Evolutionary conservation across 2,797 vertebrate genomes (phyloP), one percentile per base, ranked within the genome.

Genomic region (Zonotrichia albicollis): DNA sequence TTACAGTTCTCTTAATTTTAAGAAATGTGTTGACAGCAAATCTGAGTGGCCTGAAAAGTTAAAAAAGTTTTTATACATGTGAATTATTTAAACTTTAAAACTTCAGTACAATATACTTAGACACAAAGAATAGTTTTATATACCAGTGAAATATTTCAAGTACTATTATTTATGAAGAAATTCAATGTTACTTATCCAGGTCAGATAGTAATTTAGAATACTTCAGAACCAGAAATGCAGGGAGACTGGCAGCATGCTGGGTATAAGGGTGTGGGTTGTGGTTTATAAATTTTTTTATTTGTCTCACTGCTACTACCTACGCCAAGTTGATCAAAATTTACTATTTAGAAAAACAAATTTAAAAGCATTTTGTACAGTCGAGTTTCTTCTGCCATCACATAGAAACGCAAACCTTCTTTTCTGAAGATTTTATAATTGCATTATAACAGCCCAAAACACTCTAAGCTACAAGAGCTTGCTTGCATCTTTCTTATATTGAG

Each of bases 31-130:
- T 73, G 22, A 85, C 40, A 75, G 32, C 79, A 91, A 90, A 91
- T 51, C 14, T 70, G 16, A 91, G 65, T 1, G 8, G 62, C 46
- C 65, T 80, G 45, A 93, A 54, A 57, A 68, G 29, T 65, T 84
- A 76, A 42, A 5, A 1, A 51, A 32, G 29, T 17, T 86, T 77
- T 48, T 60, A 73, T 15, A 13, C 11, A 34, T 27, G n/a, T 64
- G 20, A 74, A 87, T 87, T 72, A 91, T 83, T 85, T 72, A 87
- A 76, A 43, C 32, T 81, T 90, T 70, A 81, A 64, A 93, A 84
- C 17, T 42, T 89, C 38, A 42, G 32, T 40, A 78, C 38, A 68
- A 65, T 46, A 70, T 22, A 13, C 38, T 84, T 70, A 42, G 22
- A 89, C 55, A 55, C 8, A 87, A 75, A 75, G 55, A 15, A 74